Conservation (phyloP, 2,113 vertebrate species). For the Glaucidium brasilianum region DNA sequence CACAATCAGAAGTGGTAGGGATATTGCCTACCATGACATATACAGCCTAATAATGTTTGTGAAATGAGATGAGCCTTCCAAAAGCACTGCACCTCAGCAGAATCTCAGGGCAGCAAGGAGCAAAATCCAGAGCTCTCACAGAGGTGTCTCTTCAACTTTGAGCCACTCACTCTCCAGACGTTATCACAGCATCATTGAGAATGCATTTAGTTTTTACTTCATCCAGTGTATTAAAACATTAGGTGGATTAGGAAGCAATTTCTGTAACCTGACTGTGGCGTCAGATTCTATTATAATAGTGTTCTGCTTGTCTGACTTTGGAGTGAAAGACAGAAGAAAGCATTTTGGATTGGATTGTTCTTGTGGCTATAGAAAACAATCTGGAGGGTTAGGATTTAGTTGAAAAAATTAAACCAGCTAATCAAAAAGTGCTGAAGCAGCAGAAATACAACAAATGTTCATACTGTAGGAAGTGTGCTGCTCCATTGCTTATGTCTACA, state of each 20-base stretch:
- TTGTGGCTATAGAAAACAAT: neutral
- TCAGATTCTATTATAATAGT: neutral
- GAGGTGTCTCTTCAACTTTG: neutral
- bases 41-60: neutral
- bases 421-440: neutral
- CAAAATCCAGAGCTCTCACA: neutral
- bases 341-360: rapidly evolving
- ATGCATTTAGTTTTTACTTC: neutral
- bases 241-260: neutral
- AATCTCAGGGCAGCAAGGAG: neutral
- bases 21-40: neutral
- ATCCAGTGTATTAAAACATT: neutral
- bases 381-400: neutral
- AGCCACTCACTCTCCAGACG: neutral
- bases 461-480: neutral
- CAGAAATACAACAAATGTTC: neutral
- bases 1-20: neutral
- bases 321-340: neutral
- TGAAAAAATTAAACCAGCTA: neutral
- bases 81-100: neutral
- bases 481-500: neutral
- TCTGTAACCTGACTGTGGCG: neutral
- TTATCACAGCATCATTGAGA: neutral
- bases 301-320: neutral
- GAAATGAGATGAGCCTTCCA: neutral